phyloP scores from a whole-genome alignment of 2,113 vertebrate species.

The Athene cunicularia region DNA sequence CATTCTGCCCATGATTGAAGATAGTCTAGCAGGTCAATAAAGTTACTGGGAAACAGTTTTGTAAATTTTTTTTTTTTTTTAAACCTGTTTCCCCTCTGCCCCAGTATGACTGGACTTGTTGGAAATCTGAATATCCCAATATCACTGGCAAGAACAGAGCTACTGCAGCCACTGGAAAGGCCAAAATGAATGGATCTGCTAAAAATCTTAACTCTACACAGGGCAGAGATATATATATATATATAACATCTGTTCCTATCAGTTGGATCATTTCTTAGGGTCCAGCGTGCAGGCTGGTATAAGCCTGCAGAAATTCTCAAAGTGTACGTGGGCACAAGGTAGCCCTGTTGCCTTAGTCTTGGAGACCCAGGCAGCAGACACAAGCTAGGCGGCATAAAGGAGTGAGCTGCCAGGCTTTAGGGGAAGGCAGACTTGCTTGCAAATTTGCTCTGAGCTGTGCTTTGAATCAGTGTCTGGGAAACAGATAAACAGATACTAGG shows the following conservation, averaged over 20 bases:
- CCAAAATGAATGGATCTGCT: background rate
- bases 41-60: background rate
- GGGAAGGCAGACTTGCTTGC: background rate
- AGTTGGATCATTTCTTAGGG: background rate
- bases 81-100: background rate
- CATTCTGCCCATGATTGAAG: background rate
- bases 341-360: background rate
- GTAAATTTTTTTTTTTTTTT: background rate
- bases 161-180: background rate
- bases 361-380: background rate
- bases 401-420: background rate
- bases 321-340: background rate
- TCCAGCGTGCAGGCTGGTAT: background rate
- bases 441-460: background rate
- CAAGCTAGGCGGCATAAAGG: background rate
- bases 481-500: background rate
- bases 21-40: background rate
- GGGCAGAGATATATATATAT: fast-evolving
- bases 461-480: background rate
- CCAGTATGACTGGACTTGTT: background rate
- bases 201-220: background rate
- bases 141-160: background rate
- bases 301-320: background rate
- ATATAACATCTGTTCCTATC: background rate
- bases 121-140: background rate